These are phyloP conservation scores for Cyrtorhinus lividipennis DNA, from an alignment of 1,140 invertebrate genomes.

Conservation along the genomic window DNA sequence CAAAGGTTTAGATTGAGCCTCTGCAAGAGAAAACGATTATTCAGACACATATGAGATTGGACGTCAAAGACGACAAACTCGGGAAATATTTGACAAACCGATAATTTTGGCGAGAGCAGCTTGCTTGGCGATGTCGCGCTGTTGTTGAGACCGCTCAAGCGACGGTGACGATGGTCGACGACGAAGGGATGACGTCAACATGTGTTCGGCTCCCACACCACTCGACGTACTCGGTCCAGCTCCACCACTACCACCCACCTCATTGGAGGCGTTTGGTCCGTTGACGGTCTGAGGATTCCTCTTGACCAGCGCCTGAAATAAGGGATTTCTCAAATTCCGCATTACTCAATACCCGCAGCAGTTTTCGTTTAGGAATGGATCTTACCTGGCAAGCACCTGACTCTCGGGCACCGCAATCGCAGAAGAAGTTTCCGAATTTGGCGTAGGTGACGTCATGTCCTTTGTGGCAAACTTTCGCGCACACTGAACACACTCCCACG, in stretches of 20 bases:
- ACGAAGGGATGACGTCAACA: constrained; percentile 45
- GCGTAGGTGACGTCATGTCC: constrained; percentile 95
- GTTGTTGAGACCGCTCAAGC: constrained; percentile 20
- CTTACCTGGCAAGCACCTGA: constrained; percentile 52
- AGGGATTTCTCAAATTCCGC: constrained; percentile 14
- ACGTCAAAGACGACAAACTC: too few relatives aligned
- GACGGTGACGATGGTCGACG: constrained; percentile 54
- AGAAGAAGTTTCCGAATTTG: constrained; percentile 98
- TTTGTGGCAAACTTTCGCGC: constrained; percentile 90
- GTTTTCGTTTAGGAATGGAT: constrained; percentile 1
- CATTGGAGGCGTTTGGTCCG: background rate
- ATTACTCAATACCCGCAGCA: too few relatives aligned
- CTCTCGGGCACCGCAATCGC: constrained; percentile 94
- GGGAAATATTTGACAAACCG: too few relatives aligned
- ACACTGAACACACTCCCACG: constrained; percentile 93
- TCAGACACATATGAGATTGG: too few relatives aligned
- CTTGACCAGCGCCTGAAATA: constrained; percentile 52
- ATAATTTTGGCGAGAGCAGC: constrained; percentile 39
- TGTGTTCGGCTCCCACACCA: constrained; percentile 27
- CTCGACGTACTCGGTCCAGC: constrained; percentile 17
- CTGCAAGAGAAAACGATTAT: constrained; percentile 10
- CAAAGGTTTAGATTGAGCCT: constrained; percentile 19
- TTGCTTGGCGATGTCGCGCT: constrained; percentile 37
- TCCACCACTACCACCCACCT: constrained; percentile 21
- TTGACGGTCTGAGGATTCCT: constrained; percentile 38